Percentiles rank a stretch among this genome's conserved stretches.
These are phyloP conservation scores for Cryptosula pallasiana DNA, from an alignment of 2,888 invertebrate genomes.

Conservation along the genomic window DNA sequence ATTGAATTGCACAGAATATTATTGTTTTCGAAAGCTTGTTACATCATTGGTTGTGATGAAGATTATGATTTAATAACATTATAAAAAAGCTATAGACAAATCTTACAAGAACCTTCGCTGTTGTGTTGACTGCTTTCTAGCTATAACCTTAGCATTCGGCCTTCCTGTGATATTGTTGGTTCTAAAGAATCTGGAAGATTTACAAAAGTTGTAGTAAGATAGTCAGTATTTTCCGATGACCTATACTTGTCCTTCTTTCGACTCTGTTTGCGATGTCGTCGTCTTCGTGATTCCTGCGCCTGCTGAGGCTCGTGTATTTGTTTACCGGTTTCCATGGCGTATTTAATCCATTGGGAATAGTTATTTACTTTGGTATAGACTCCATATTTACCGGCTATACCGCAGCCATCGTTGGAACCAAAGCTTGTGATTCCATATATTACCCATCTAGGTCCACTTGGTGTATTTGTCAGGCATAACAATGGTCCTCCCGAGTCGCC, in stretches of 20 bases:
- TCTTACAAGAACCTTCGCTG: too few species aligned
- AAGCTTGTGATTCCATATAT: conserved; percentile 87
- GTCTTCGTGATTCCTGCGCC: background rate
- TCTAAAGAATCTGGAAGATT: background rate
- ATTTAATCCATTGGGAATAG: conserved; percentile 75
- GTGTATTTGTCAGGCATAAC: conserved; percentile 35
- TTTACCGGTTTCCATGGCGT: conserved; percentile 1
- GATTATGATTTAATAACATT: too few species aligned
- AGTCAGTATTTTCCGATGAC: background rate
- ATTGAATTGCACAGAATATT: too few species aligned
- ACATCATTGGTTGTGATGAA: too few species aligned
- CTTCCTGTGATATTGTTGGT: too few species aligned
- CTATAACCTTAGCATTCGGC: too few species aligned
- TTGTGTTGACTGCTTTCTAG: too few species aligned
- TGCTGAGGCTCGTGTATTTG: background rate
- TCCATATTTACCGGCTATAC: conserved; percentile 82
- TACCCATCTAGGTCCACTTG: conserved; percentile 55
- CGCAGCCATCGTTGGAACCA: conserved; percentile 76
- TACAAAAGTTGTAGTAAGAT: background rate
- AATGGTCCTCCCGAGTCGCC: conserved; percentile 77
- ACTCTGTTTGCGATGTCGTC: background rate
- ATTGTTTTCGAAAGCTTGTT: too few species aligned
- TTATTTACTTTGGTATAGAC: conserved; percentile 87
- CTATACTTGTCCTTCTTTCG: conserved; percentile 1
- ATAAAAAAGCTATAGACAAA: too few species aligned